Evolutionary conservation across 2,797 vertebrate species (phyloP).

Genomic region (Spheniscus humboldti): DNA sequence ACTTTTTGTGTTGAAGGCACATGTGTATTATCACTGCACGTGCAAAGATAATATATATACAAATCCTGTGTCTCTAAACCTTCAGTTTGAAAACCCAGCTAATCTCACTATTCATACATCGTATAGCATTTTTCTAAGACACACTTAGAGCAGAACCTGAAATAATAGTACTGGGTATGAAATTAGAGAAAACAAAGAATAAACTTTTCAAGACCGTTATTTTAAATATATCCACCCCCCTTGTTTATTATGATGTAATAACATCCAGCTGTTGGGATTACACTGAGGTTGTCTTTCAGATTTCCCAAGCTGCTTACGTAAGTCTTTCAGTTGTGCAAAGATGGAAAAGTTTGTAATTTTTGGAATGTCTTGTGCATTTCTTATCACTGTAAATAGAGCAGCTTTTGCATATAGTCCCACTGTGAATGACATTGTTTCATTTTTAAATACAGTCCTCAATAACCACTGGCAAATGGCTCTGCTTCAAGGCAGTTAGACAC

Average conservation of each 20-base stretch:
- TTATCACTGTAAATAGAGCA: not conserved
- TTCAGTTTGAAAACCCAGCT: not conserved
- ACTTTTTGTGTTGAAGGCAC: not conserved
- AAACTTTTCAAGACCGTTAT: not conserved
- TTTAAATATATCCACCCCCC: not conserved
- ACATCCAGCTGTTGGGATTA: not conserved
- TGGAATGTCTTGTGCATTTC: not conserved
- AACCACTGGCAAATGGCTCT: not conserved
- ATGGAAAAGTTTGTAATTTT: not conserved
- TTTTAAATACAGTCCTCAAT: not conserved
- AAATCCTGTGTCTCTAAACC: not conserved
- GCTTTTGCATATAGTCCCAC: not conserved
- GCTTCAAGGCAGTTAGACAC: not conserved
- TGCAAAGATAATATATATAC: not conserved
- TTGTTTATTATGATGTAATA: not conserved
- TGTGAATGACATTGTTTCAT: not conserved
- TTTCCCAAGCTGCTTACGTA: not conserved
- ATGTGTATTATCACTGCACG: not conserved
- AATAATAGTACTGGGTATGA: not conserved
- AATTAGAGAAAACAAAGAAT: not conserved
- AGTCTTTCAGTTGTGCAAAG: not conserved
- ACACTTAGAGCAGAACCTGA: not conserved
- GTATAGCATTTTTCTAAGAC: not conserved
- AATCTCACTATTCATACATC: not conserved
- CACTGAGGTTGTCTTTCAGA: not conserved